Conservation (phyloP, 2,888 invertebrate genomes). For the Macrophya alboannulata region DNA sequence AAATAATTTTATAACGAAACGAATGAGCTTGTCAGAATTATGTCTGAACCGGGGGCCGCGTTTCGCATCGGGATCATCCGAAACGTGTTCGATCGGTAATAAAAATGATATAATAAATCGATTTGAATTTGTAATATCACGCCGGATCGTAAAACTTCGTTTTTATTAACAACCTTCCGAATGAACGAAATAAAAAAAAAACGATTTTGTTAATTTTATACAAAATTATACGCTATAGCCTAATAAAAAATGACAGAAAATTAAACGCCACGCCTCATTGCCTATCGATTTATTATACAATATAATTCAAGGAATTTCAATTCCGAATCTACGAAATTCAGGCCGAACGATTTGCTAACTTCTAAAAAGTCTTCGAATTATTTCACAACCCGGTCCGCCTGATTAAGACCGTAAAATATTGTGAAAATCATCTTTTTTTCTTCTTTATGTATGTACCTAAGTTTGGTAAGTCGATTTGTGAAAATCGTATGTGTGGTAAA, state of each 20-base stretch:
- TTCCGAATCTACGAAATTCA: constrained; percentile 3
- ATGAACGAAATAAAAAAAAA: background rate
- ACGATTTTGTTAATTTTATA: background rate
- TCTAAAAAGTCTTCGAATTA: background rate
- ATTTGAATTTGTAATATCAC: background rate
- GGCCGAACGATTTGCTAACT: constrained; percentile 6
- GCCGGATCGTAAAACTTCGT: background rate
- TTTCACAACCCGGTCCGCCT: background rate
- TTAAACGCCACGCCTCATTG: constrained; percentile 2
- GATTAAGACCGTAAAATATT: background rate
- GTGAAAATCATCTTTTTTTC: background rate
- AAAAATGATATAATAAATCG: constrained; percentile 2
- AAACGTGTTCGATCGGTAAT: background rate
- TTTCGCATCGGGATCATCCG: background rate
- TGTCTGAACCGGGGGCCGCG: background rate
- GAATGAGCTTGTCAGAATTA: background rate
- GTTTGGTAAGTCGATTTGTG: background rate
- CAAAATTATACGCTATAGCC: background rate
- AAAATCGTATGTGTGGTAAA: background rate
- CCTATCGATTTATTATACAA: background rate
- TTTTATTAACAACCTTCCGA: background rate
- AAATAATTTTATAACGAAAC: background rate
- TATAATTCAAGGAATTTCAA: constrained; percentile 9
- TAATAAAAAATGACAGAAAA: constrained; percentile 17
- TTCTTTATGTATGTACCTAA: too few species aligned